Percentiles rank a stretch among this genome's conserved stretches.
These are phyloP conservation scores for Aselliscus stoliczkanus DNA, from an alignment of 2,797 vertebrate species.

Conservation along the genomic window DNA sequence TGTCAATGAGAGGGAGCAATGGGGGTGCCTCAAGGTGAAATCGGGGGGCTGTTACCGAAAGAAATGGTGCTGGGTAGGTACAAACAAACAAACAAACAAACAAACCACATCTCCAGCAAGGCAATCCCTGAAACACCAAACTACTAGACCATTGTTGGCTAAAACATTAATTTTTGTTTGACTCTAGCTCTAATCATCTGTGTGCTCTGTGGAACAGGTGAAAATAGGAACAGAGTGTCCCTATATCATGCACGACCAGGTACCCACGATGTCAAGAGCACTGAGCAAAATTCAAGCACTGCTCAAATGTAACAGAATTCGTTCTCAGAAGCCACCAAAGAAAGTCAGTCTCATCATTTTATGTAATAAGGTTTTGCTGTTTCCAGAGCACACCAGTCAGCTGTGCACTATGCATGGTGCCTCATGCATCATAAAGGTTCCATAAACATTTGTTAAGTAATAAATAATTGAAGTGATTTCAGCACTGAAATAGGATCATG, in stretches of 20 bases:
- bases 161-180: neutral
- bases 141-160: neutral
- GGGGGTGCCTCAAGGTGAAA: neutral
- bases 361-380: neutral
- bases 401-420: neutral
- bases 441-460: neutral
- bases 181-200: neutral
- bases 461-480: neutral
- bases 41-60: neutral
- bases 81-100: neutral
- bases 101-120: neutral
- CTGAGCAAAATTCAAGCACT: neutral
- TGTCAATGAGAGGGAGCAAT: too few relatives aligned
- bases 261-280: too few relatives aligned
- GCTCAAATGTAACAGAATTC: neutral
- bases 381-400: neutral
- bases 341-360: neutral
- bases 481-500: neutral
- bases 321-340: neutral
- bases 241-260: neutral
- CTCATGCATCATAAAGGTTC: neutral
- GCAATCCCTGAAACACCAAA: neutral
- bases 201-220: neutral
- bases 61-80: neutral
- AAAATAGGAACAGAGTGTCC: neutral